These are phyloP conservation scores for Heliothis peltigera DNA, from an alignment of 2,888 invertebrate species.

Conservation along the genomic window DNA sequence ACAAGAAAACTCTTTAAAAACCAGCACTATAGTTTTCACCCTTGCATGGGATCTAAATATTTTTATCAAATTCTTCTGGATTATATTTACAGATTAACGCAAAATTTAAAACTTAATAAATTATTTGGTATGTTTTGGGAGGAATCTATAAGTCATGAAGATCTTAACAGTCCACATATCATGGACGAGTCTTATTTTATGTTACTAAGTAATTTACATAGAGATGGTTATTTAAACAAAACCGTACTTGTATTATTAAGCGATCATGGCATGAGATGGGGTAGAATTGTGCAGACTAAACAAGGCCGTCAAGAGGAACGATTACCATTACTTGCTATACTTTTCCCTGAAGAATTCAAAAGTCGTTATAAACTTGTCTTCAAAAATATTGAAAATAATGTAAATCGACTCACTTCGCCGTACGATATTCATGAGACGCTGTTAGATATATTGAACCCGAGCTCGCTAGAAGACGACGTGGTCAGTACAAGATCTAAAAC, in stretches of 20 bases:
- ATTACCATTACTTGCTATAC: slow-evolving; percentile 93
- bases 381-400: slow-evolving; percentile 91
- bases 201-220: slow-evolving; percentile 87
- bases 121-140: slow-evolving; percentile 96
- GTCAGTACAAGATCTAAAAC: slow-evolving; percentile 69
- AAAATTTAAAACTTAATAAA: slow-evolving; percentile 86
- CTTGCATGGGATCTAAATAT: slow-evolving; percentile 92
- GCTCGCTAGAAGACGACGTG: slow-evolving; percentile 65
- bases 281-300: slow-evolving; percentile 93
- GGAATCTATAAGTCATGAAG: slow-evolving; percentile 94
- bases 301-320: slow-evolving; percentile 96
- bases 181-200: slow-evolving; percentile 91
- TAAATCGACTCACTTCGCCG: slow-evolving; percentile 91
- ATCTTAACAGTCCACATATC: slow-evolving; percentile 92
- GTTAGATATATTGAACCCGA: slow-evolving; percentile 90
- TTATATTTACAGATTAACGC: slow-evolving; percentile 91
- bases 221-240: slow-evolving; percentile 88
- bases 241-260: slow-evolving; percentile 94
- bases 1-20: slow-evolving; percentile 90
- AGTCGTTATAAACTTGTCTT: slow-evolving; percentile 89
- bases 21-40: slow-evolving; percentile 87
- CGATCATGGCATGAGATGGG: slow-evolving; percentile 97
- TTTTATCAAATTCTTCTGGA: slow-evolving; percentile 92
- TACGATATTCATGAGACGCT: slow-evolving; percentile 95
- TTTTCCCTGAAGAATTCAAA: slow-evolving; percentile 93